phyloP scores from a whole-genome alignment of 2,888 invertebrate species.

The Andrena bucephala region DNA sequence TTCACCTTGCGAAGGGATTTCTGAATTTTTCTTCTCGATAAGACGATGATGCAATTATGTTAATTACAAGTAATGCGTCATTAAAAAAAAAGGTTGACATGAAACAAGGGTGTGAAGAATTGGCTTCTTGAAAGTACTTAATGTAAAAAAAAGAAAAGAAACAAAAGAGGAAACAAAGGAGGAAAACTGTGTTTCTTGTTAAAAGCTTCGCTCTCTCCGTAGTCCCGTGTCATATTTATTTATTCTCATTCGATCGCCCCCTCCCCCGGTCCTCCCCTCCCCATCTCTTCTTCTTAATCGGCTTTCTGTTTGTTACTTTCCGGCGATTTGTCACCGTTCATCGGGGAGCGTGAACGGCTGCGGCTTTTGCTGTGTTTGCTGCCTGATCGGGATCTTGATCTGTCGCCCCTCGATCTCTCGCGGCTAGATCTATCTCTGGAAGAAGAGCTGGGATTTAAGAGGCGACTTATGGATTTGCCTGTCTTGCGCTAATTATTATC shows the following conservation, averaged over 20 bases:
- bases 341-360: conserved; percentile 83
- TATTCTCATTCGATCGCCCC: neutral
- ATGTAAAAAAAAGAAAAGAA: conserved; percentile 54
- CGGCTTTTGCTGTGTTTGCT: conserved; percentile 85
- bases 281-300: conserved; percentile 71
- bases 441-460: conserved; percentile 43
- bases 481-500: conserved; percentile 67
- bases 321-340: conserved; percentile 84
- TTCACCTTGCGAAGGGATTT: neutral
- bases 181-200: conserved; percentile 2
- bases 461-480: conserved; percentile 39
- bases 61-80: conserved; percentile 46
- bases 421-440: conserved; percentile 83
- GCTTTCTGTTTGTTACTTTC: conserved; percentile 80
- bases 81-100: conserved; percentile 44
- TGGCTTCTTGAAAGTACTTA: conserved; percentile 76
- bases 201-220: conserved; percentile 23
- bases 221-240: neutral
- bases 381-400: conserved; percentile 83
- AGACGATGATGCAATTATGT: conserved; percentile 43
- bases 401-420: conserved; percentile 82
- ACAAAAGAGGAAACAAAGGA: conserved; percentile 61
- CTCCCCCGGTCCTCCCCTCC: neutral
- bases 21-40: conserved; percentile 20
- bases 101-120: conserved; percentile 64